Conservation (phyloP, 2,797 vertebrate species). For the Sylvilagus floridanus region DNA sequence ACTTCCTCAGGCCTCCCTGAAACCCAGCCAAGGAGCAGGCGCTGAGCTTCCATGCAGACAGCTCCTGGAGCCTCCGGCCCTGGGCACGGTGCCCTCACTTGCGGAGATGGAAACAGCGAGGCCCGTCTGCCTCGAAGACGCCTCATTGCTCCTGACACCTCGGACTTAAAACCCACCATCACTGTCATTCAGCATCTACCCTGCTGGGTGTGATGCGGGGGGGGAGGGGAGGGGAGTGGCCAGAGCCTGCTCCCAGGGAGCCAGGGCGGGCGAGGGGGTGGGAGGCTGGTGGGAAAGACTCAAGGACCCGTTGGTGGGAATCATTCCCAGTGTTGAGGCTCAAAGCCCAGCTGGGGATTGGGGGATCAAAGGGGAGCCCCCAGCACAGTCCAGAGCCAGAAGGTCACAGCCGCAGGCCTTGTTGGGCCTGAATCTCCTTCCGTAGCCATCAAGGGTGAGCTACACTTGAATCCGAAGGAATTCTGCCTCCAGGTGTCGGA, state of each 20-base stretch:
- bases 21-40: neutral
- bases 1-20: neutral
- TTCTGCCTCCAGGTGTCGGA: neutral
- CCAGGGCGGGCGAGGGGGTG: accelerated
- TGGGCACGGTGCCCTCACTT: constrained; percentile 20
- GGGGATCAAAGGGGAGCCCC: constrained; percentile 5
- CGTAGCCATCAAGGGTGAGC: neutral
- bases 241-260: neutral
- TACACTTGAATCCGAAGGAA: neutral
- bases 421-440: neutral
- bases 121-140: neutral
- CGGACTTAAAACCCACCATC: constrained; percentile 33
- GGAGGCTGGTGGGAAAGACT: neutral
- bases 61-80: constrained; percentile 20
- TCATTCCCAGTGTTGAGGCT: neutral
- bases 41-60: neutral
- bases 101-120: constrained; percentile 21
- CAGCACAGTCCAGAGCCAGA: neutral
- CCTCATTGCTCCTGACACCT: constrained; percentile 72
- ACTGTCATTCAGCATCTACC: constrained; percentile 27
- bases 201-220: neutral
- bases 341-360: neutral
- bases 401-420: neutral
- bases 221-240: neutral
- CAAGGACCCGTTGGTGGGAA: neutral